Conservation (phyloP, 37 sponge, comb jelly and placozoan species). For the Agelas oroides region DNA sequence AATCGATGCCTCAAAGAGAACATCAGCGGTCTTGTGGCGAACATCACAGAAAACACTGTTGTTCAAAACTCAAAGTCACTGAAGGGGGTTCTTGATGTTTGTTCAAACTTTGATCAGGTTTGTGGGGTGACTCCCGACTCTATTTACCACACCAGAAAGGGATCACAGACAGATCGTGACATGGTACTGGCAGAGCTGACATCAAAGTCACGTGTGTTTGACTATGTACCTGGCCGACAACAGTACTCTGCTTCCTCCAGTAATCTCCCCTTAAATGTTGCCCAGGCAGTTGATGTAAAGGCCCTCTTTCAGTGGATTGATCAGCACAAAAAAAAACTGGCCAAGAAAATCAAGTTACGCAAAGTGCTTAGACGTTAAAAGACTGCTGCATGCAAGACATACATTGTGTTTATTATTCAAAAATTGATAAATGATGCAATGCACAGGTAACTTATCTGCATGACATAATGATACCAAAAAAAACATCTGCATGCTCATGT, state of each 20-base stretch:
- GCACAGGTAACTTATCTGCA: not conserved
- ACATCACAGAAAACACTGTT: not conserved
- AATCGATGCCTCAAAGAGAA: not conserved
- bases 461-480: slow-evolving; percentile 5
- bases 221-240: slow-evolving; percentile 18
- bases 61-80: slow-evolving; percentile 13
- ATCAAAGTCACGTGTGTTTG: slow-evolving; percentile 16
- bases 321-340: not conserved
- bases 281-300: not conserved
- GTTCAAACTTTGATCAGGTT: not conserved
- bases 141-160: not conserved
- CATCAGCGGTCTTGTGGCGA: not conserved
- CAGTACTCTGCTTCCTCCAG: not conserved
- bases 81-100: not conserved
- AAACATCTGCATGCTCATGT: not conserved
- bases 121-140: not conserved
- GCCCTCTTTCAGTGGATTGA: not conserved
- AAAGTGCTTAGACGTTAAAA: not conserved
- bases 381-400: too few relatives aligned
- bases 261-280: too few relatives aligned
- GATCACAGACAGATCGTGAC: too few relatives aligned
- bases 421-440: not conserved
- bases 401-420: not conserved
- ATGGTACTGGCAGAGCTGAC: not conserved
- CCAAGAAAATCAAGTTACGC: not conserved